These are phyloP conservation scores for Aptenodytes patagonicus DNA, from an alignment of 2,113 vertebrate genomes.

Conservation along the genomic window DNA sequence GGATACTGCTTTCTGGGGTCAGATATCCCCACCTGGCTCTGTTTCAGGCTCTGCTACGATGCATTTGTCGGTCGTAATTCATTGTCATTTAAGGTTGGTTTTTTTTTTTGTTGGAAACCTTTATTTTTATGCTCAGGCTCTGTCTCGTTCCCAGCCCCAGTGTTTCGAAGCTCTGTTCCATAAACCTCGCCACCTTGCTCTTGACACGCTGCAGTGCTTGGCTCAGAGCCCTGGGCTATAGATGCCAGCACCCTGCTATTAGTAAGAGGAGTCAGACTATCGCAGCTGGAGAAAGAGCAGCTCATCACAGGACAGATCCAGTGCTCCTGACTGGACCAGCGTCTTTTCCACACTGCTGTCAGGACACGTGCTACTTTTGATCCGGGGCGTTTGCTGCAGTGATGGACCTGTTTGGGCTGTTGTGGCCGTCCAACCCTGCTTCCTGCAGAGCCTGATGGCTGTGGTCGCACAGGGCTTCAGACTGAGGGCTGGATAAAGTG, in stretches of 20 bases:
- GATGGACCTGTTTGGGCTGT: fast-evolving
- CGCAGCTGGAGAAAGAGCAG: background rate
- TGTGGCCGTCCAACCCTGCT: background rate
- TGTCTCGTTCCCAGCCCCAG: background rate
- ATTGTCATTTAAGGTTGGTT: background rate
- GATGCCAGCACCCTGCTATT: background rate
- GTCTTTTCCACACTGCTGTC: fast-evolving
- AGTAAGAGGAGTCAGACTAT: background rate
- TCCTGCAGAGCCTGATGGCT: background rate
- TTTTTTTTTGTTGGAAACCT: background rate
- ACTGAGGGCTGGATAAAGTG: background rate
- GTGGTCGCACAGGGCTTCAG: background rate
- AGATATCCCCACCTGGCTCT: background rate
- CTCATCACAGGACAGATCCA: background rate
- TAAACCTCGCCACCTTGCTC: background rate
- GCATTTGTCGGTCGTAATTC: background rate
- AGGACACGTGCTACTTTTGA: background rate
- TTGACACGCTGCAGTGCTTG: background rate
- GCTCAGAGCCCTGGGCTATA: background rate
- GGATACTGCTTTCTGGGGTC: background rate
- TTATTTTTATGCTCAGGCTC: background rate
- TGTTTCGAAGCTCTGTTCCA: background rate
- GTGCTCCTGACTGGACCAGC: background rate
- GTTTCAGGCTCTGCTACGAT: background rate
- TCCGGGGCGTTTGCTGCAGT: background rate